Percentiles rank a stretch among this genome's conserved stretches.
These are phyloP conservation scores for Chloroclystis v-ata DNA, from an alignment of 2,888 invertebrate genomes.

Conservation along the genomic window DNA sequence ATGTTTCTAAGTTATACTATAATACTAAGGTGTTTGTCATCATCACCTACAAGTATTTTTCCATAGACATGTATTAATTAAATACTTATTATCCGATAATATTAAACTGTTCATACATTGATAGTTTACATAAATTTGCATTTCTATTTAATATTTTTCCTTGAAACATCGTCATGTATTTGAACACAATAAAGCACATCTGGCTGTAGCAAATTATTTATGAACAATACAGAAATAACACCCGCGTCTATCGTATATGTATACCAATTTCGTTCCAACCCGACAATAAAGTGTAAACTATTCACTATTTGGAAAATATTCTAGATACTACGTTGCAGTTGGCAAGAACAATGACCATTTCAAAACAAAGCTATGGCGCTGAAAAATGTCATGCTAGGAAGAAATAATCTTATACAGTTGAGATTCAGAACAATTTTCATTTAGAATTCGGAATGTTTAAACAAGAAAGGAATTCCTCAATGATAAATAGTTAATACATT, in stretches of 20 bases:
- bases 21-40: no score
- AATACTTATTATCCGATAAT: no score
- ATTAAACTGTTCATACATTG: no score
- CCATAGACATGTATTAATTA: no score
- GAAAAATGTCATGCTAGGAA: no score
- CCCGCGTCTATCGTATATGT: neutral
- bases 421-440: no score
- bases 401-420: no score
- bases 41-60: no score
- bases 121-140: slow-evolving; percentile 4
- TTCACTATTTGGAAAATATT: slow-evolving; percentile 5
- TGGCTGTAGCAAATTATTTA: slow-evolving; percentile 6
- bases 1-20: no score
- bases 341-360: neutral
- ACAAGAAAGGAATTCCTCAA: no score
- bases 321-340: slow-evolving; percentile 1
- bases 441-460: no score
- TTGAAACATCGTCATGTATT: neutral
- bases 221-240: neutral
- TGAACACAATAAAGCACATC: neutral
- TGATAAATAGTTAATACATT: no score
- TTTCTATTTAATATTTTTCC: slow-evolving; percentile 1
- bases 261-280: neutral
- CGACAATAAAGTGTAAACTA: neutral
- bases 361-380: neutral